phyloP scores from a whole-genome alignment of 2,113 vertebrate species.

The Aleadryas rufinucha region DNA sequence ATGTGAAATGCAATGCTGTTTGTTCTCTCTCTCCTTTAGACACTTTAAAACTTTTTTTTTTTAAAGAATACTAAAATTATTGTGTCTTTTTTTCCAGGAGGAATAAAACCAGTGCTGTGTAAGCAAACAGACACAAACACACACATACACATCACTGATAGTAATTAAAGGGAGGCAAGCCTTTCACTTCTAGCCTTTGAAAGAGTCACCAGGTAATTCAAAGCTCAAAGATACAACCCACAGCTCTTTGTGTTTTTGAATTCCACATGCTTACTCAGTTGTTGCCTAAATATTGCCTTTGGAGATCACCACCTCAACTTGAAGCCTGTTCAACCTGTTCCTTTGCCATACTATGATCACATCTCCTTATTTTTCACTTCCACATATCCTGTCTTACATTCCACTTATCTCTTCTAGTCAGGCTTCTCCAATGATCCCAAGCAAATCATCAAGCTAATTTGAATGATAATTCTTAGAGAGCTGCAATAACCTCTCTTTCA shows the following conservation, averaged over 20 bases:
- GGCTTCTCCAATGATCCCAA: constrained; percentile 49
- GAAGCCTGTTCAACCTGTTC: constrained; percentile 19
- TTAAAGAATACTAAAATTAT: not conserved
- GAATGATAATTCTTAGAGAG: constrained; percentile 33
- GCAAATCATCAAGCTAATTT: constrained; percentile 52
- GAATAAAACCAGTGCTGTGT: not conserved
- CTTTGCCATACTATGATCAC: not conserved
- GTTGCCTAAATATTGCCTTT: not conserved
- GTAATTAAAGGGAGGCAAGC: not conserved
- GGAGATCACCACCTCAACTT: not conserved
- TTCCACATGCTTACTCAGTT: not conserved
- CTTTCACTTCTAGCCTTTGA: not conserved
- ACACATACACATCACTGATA: not conserved
- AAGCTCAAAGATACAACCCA: not conserved
- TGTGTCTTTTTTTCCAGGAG: not conserved
- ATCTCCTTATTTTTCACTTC: constrained; percentile 19
- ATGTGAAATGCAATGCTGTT: not conserved
- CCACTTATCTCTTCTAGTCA: constrained; percentile 9
- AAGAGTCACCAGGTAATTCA: not conserved
- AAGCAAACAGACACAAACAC: no score
- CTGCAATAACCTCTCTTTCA: constrained; percentile 2
- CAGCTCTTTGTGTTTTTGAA: not conserved
- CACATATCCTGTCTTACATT: not conserved
- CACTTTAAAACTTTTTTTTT: not conserved
- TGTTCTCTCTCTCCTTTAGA: not conserved